Conservation (phyloP, 2,797 vertebrate species). For the Esox lucius region DNA sequence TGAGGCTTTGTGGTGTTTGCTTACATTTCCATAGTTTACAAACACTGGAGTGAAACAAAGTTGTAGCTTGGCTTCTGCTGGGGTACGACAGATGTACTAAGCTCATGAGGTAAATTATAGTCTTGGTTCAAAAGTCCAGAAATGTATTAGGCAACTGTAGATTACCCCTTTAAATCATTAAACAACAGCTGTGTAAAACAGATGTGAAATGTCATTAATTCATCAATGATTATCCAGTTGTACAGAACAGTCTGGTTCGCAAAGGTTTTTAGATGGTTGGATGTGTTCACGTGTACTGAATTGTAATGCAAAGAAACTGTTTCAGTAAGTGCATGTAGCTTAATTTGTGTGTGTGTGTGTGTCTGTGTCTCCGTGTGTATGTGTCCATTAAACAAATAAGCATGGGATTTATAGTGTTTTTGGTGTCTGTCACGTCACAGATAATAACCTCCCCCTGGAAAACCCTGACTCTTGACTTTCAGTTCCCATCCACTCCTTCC, state of each 20-base stretch:
- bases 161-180: background rate
- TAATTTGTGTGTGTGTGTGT: background rate
- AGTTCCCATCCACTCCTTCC: background rate
- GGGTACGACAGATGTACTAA: too few species aligned
- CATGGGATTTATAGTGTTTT: background rate
- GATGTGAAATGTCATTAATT: background rate
- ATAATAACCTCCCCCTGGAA: conserved; percentile 5
- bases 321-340: background rate
- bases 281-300: background rate
- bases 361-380: too few species aligned
- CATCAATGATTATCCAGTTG: background rate
- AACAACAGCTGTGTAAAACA: background rate
- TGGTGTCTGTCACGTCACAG: background rate
- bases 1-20: too few species aligned
- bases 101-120: too few species aligned
- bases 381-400: background rate
- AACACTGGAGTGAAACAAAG: too few species aligned
- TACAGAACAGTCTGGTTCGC: background rate
- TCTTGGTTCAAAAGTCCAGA: too few species aligned
- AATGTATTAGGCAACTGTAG: too few species aligned
- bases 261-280: background rate
- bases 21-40: too few species aligned
- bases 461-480: background rate
- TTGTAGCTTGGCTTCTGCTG: too few species aligned
- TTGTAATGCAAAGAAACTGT: background rate